Evolutionary conservation across 1,140 invertebrate genomes (phyloP), one percentile per base, ranked within the genome.

Genomic region (Drosophila pachea): DNA sequence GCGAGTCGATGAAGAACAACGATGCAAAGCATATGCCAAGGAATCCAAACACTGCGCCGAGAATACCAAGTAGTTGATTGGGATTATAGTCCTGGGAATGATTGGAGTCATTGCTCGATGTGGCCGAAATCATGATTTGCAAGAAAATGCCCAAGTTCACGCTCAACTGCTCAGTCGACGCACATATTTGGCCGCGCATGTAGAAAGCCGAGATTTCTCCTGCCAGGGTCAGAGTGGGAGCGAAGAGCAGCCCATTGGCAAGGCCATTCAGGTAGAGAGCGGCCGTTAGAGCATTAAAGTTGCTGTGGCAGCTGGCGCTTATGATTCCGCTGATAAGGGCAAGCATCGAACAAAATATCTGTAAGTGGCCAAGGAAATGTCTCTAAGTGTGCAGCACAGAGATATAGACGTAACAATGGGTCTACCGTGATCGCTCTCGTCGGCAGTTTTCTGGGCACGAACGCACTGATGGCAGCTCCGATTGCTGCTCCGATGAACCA

Each of bases 401-500:
- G 8, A 9, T 9, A 2, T 11, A 6, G 4, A 36, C 0, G 8
- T 2, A 9, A 0, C 3, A 22, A 40, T 36, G 0, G 14, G 42
- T 69, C 62, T 70, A 83, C 79, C 48, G 78, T 31, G 2, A 79
- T 43, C 7, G 12, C 43, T 42, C 68, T 70, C 42, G 64, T 73
- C 29, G 79, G 66, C 7, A 83, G 4, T 5, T n/a, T 52, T 40
- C 70, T 79, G 32, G 76, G 42, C 1, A 83, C 38, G 14, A 58
- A 58, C 0, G 38, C 50, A 8, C 47, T 64, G 4, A 78, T 11
- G 2, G 73, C 2, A 0, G 79, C 79, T 36, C 79, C 79, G 55
- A 84, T 76, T 4, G 76, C 76, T 14, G 62, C 79, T 2, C 68
- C 79, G 35, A 83, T 76, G 33, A 83, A 83, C 79, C 79, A 83